A percentile compares a stretch with the other conserved stretches of the same genome.
phyloP scores from a whole-genome alignment of 2,888 invertebrate species.

The Carpatolechia fugitivella region DNA sequence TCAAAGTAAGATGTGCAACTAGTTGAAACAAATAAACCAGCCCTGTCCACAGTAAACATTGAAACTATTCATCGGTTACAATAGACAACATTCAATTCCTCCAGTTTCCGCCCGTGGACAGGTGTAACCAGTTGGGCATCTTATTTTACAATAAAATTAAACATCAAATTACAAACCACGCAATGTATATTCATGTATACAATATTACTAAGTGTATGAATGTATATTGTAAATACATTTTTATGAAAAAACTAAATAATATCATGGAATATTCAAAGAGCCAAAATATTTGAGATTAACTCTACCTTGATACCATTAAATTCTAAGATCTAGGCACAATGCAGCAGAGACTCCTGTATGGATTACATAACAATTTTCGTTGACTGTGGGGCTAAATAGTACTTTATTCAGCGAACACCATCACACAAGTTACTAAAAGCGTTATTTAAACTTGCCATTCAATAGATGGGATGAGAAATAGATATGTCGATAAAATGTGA shows the following conservation, averaged over 20 bases:
- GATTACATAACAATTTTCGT: constrained; percentile 77
- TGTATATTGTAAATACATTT: constrained; percentile 79
- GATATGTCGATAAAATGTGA: constrained; percentile 31
- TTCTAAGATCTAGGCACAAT: constrained; percentile 81
- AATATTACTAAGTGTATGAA: constrained; percentile 76
- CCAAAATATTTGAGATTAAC: constrained; percentile 79
- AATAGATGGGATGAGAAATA: constrained; percentile 32
- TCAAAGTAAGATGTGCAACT: constrained; percentile 76
- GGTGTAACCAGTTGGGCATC: constrained; percentile 69
- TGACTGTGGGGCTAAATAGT: constrained; percentile 73
- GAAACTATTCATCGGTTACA: constrained; percentile 36
- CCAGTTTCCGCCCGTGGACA: constrained; percentile 51
- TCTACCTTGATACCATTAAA: constrained; percentile 79
- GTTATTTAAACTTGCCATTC: constrained; percentile 36
- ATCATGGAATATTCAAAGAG: constrained; percentile 80
- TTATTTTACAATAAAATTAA: constrained; percentile 74
- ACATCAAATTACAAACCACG: constrained; percentile 78
- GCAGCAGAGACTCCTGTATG: constrained; percentile 80
- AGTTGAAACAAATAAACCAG: constrained; percentile 51
- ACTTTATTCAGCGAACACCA: constrained; percentile 60
- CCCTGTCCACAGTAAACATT: constrained; percentile 52
- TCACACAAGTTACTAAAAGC: constrained; percentile 58
- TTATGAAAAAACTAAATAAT: constrained; percentile 77
- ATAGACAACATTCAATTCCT: constrained; percentile 54
- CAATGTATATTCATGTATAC: constrained; percentile 78